Percentiles rank a stretch among this genome's conserved stretches.
phyloP scores from a whole-genome alignment of 2,113 vertebrate species.

The Malurus cyaneus region DNA sequence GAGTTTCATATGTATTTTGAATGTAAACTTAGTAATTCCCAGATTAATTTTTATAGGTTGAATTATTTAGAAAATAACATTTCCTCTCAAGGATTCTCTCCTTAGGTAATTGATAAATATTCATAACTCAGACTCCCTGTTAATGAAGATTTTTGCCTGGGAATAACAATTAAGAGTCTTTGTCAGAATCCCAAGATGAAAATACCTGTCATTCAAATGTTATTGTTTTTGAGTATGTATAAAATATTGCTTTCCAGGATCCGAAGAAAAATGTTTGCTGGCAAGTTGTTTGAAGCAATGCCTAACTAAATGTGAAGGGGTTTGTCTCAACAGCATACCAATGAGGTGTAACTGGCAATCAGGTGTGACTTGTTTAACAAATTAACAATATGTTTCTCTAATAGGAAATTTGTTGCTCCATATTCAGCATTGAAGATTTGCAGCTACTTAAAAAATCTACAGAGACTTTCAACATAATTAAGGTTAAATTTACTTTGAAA shows the following conservation, averaged over 20 bases:
- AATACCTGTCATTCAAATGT: slow-evolving; percentile 56
- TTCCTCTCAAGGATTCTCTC: slow-evolving; percentile 40
- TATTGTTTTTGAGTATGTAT: slow-evolving; percentile 10
- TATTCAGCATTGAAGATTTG: slow-evolving; percentile 21
- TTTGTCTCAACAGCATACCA: slow-evolving; percentile 45
- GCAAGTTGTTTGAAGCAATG: slow-evolving; percentile 47
- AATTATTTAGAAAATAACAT: slow-evolving; percentile 27
- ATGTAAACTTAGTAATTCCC: background rate
- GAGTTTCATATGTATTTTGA: background rate
- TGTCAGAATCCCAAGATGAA: slow-evolving; percentile 39
- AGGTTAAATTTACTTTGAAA: slow-evolving; percentile 63
- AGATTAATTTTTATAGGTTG: slow-evolving; percentile 18
- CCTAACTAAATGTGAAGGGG: slow-evolving; percentile 54
- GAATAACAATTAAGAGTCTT: slow-evolving; percentile 56
- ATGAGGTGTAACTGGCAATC: slow-evolving; percentile 49
- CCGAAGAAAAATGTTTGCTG: slow-evolving; percentile 31
- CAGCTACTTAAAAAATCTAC: slow-evolving; percentile 38
- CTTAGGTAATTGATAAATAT: slow-evolving; percentile 56
- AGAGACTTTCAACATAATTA: slow-evolving; percentile 53
- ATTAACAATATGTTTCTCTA: slow-evolving; percentile 64
- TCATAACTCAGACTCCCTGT: slow-evolving; percentile 22
- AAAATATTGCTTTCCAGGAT: slow-evolving; percentile 41
- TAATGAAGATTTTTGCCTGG: slow-evolving; percentile 58
- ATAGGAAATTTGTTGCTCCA: slow-evolving; percentile 46
- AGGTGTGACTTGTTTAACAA: slow-evolving; percentile 65